phyloP scores from a whole-genome alignment of 2,888 invertebrate species.

The Drosophila longiperda region DNA sequence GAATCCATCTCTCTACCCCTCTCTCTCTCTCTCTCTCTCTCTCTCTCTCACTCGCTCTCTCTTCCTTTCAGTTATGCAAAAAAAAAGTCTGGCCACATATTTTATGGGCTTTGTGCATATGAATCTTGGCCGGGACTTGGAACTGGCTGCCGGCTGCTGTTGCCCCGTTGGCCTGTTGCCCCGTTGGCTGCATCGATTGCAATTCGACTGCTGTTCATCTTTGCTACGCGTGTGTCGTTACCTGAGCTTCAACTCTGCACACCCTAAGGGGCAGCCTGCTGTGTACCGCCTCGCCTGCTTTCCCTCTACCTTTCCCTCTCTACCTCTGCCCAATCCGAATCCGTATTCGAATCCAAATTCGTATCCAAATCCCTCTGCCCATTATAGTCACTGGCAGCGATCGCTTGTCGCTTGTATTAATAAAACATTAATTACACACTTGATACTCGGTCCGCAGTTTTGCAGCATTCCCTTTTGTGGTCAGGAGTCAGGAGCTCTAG shows the following conservation, averaged over 20 bases:
- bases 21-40: neutral
- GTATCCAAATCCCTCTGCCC: conserved; percentile 28
- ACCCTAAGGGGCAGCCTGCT: conserved; percentile 24
- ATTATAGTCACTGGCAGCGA: conserved; percentile 66
- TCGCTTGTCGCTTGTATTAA: conserved; percentile 84
- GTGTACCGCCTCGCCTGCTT: conserved; percentile 11
- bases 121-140: conserved; percentile 59
- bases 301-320: neutral
- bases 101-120: conserved; percentile 79
- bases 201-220: conserved; percentile 84
- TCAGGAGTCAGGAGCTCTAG: neutral
- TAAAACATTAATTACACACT: conserved; percentile 84
- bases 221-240: conserved; percentile 57
- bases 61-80: conserved; percentile 31
- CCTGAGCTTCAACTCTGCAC: conserved; percentile 49
- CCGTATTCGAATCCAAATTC: conserved; percentile 30
- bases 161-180: neutral
- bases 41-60: conserved; percentile 6
- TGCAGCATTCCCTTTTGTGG: conserved; percentile 12
- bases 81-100: conserved; percentile 64
- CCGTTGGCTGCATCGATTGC: conserved; percentile 81
- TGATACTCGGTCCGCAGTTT: conserved; percentile 63
- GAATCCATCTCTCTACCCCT: conserved; percentile 51
- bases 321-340: neutral
- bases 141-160: conserved; percentile 27